These are phyloP conservation scores for Barbus barbus DNA, from an alignment of 2,113 vertebrate genomes.

Conservation along the genomic window DNA sequence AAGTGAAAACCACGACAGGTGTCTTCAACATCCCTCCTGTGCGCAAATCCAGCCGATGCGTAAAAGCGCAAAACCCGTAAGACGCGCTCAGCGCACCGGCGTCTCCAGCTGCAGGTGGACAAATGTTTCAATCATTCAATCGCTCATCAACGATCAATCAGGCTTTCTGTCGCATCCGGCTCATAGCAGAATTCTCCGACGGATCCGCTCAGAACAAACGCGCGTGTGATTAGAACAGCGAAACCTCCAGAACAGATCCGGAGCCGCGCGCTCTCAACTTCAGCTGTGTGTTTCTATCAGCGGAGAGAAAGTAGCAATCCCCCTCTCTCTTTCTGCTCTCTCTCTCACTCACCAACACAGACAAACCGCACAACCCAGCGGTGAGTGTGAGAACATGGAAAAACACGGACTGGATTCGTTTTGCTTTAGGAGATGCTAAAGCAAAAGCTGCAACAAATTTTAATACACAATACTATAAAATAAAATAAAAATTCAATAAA, in stretches of 20 bases:
- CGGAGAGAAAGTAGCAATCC: constrained; percentile 57
- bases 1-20: constrained; percentile 70
- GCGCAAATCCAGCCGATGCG: constrained; percentile 63
- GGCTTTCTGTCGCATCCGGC: constrained; percentile 68
- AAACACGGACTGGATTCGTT: constrained; percentile 75
- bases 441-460: too few relatives aligned
- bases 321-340: background rate
- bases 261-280: constrained; percentile 70
- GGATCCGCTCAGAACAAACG: constrained; percentile 42
- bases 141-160: constrained; percentile 42
- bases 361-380: constrained; percentile 58
- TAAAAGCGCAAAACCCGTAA: constrained; percentile 47
- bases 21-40: constrained; percentile 74
- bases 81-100: constrained; percentile 40
- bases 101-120: constrained; percentile 44
- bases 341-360: background rate
- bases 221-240: constrained; percentile 49
- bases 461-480: too few relatives aligned
- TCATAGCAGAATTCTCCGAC: constrained; percentile 53
- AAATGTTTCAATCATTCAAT: constrained; percentile 54
- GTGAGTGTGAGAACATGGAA: constrained; percentile 62
- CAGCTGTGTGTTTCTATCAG: constrained; percentile 62
- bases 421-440: too few relatives aligned
- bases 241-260: constrained; percentile 40
- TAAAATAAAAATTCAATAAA: too few relatives aligned